These are phyloP conservation scores for Mesocricetus auratus DNA, from an alignment of 2,113 vertebrate species.

Conservation along the genomic window DNA sequence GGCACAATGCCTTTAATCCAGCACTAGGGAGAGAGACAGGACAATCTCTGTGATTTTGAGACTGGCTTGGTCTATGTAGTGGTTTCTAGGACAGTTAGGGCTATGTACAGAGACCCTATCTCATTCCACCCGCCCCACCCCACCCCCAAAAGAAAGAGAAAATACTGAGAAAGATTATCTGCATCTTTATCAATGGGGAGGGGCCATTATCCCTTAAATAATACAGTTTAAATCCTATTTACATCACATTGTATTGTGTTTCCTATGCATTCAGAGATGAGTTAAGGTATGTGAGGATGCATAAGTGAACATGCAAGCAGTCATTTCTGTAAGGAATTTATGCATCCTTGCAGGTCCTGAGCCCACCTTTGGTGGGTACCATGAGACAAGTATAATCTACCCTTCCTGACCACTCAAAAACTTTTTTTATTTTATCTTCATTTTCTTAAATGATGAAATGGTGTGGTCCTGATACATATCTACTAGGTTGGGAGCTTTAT, in stretches of 20 bases:
- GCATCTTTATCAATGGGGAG: neutral
- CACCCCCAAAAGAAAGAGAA: neutral
- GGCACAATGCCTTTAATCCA: neutral
- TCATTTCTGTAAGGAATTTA: neutral
- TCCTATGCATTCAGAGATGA: neutral
- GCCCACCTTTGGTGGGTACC: neutral
- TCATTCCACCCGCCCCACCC: neutral
- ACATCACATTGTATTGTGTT: neutral
- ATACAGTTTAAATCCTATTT: neutral
- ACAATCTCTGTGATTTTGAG: neutral
- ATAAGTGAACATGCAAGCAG: neutral
- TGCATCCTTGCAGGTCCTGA: neutral
- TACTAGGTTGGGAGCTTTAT: neutral
- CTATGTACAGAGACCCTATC: neutral
- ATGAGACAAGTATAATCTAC: neutral
- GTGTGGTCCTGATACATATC: neutral
- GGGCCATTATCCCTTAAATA: neutral
- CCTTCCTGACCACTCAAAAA: neutral
- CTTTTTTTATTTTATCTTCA: neutral
- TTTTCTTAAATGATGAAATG: slow-evolving; percentile 25
- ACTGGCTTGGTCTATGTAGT: neutral
- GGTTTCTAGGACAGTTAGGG: neutral
- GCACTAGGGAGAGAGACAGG: neutral
- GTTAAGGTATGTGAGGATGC: neutral
- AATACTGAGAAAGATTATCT: neutral